Conservation (phyloP, 2,113 vertebrate genomes). For the Mustela nigripes region DNA sequence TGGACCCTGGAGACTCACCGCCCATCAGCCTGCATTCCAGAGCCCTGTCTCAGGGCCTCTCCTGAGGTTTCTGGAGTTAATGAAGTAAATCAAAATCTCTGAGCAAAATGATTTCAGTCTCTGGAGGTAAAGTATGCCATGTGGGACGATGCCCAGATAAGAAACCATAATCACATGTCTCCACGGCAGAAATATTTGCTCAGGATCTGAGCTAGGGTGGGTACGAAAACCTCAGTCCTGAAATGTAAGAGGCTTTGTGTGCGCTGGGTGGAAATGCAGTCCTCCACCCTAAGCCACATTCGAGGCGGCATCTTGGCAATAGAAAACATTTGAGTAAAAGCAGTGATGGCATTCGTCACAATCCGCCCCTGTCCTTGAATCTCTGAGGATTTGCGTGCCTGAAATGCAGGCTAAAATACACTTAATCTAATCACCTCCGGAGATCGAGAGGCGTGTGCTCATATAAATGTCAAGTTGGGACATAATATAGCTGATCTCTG, state of each 20-base stretch:
- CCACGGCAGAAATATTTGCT: neutral
- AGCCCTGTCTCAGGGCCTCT: neutral
- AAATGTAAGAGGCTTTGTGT: neutral
- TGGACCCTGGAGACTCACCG: neutral
- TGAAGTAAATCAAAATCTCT: conserved; percentile 59
- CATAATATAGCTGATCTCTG: conserved; percentile 67
- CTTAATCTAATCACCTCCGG: conserved; percentile 60
- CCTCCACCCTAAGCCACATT: neutral
- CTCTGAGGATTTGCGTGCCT: neutral
- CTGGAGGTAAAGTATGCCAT: neutral
- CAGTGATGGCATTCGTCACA: conserved; percentile 5
- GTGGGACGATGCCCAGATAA: neutral
- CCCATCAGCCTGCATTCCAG: neutral
- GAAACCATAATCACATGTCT: neutral
- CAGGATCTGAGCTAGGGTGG: neutral
- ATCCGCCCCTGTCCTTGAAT: neutral
- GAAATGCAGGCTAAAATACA: conserved; percentile 31
- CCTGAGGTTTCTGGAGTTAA: conserved; percentile 62
- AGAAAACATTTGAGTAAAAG: conserved; percentile 25
- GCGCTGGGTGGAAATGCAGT: neutral
- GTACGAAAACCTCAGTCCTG: neutral
- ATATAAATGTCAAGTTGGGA: conserved; percentile 75
- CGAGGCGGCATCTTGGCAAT: neutral
- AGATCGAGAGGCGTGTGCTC: neutral
- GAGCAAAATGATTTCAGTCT: conserved; percentile 47